These are phyloP conservation scores for Mola mola DNA, from an alignment of 2,113 vertebrate genomes.

Conservation along the genomic window DNA sequence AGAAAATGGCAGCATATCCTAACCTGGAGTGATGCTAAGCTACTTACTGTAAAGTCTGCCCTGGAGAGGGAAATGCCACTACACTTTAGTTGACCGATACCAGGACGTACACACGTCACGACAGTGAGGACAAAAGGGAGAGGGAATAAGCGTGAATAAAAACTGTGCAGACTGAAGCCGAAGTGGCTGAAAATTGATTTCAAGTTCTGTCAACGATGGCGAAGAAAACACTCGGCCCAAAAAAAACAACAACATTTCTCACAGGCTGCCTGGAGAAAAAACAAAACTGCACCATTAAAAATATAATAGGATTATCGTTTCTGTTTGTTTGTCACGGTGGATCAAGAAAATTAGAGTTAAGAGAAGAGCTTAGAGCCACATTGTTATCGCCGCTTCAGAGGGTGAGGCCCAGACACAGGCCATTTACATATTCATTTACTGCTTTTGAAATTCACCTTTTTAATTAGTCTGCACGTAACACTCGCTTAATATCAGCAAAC, in stretches of 20 bases:
- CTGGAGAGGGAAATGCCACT: constrained; percentile 37
- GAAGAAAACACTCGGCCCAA: constrained; percentile 56
- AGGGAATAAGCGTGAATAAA: constrained; percentile 19
- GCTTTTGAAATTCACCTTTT: constrained; percentile 80
- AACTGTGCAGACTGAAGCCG: constrained; percentile 46
- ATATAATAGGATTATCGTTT: constrained; percentile 86
- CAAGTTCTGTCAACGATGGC: constrained; percentile 72
- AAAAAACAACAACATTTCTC: constrained; percentile 53
- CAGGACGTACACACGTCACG: constrained; percentile 44
- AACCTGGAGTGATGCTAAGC: constrained; percentile 71
- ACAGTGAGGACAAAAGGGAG: constrained; percentile 46
- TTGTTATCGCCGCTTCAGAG: constrained; percentile 80
- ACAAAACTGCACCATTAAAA: constrained; percentile 83
- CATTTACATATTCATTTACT: constrained; percentile 84
- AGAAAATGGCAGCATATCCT: constrained; percentile 54
- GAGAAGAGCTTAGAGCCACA: constrained; percentile 82
- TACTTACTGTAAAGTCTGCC: constrained; percentile 76
- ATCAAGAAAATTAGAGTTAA: constrained; percentile 84
- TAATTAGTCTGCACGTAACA: constrained; percentile 79
- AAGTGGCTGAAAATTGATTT: constrained; percentile 81
- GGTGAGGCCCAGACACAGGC: constrained; percentile 68
- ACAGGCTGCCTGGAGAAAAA: constrained; percentile 77
- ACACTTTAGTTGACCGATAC: constrained; percentile 57
- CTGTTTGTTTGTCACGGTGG: constrained; percentile 87
- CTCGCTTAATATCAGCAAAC: constrained; percentile 75